These are phyloP conservation scores for Megaceryle maxima DNA, from an alignment of 2,113 vertebrate genomes.

Conservation along the genomic window DNA sequence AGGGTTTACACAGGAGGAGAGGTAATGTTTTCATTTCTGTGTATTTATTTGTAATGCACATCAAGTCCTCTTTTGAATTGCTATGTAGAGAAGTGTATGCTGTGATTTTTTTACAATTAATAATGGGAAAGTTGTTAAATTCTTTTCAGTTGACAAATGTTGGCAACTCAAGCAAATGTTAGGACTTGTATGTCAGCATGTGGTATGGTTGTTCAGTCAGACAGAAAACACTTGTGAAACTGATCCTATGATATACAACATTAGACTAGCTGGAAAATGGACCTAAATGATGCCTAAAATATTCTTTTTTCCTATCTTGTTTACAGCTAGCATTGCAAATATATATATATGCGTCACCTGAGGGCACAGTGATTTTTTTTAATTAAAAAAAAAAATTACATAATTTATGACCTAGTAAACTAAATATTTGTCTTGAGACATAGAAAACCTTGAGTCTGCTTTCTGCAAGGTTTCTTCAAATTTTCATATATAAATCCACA, in stretches of 20 bases:
- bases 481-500: neutral
- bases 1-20: constrained; percentile 88
- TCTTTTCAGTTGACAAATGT: neutral
- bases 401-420: neutral
- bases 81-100: neutral
- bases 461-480: neutral
- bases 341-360: neutral
- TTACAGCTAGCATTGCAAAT: neutral
- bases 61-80: neutral
- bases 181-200: fast-evolving
- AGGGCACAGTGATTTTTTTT: neutral
- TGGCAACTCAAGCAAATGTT: neutral
- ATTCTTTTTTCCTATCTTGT: neutral
- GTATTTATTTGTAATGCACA: neutral
- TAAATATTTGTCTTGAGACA: neutral
- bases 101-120: neutral
- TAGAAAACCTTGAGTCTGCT: neutral
- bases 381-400: neutral
- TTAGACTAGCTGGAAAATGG: neutral
- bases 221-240: neutral
- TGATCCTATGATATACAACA: neutral
- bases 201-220: neutral
- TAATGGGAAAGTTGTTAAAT: neutral
- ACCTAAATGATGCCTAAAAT: neutral
- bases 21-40: constrained; percentile 71